Evolutionary conservation across 2,113 vertebrate species (phyloP).

Genomic region (Chaetura pelagica): DNA sequence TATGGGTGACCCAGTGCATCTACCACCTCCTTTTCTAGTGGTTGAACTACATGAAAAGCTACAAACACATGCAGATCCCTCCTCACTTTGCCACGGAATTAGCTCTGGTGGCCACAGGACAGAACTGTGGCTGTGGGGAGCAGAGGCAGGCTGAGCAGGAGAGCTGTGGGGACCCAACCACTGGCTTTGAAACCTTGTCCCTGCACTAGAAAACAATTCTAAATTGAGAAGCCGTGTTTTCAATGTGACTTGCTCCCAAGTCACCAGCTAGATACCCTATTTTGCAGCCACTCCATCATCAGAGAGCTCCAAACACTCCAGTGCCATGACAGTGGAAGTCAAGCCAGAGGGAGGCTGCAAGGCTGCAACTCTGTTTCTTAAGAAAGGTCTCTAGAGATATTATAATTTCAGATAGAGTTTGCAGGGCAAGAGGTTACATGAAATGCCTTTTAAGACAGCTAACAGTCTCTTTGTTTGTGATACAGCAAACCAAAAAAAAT

Average conservation of each 20-base stretch:
- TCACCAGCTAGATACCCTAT: not conserved
- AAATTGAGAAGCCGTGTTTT: not conserved
- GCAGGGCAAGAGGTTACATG: not conserved
- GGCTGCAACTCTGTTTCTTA: not conserved
- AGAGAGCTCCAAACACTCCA: not conserved
- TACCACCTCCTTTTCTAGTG: not conserved
- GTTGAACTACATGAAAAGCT: not conserved
- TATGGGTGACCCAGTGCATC: not conserved
- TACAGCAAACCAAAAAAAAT: not conserved
- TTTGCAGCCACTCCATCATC: not conserved
- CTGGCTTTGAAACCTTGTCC: not conserved
- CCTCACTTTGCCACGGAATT: not conserved
- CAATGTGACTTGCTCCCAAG: not conserved
- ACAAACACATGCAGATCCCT: not conserved
- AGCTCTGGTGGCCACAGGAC: not conserved
- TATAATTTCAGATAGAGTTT: not conserved
- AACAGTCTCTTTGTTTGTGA: not conserved
- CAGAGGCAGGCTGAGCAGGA: not conserved
- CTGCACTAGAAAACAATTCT: not conserved
- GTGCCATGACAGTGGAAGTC: not conserved
- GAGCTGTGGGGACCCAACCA: not conserved
- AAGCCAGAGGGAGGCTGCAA: not conserved
- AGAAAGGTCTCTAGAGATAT: not conserved
- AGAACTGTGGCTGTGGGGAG: not conserved
- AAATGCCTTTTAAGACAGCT: not conserved